Base-by-base conservation (phyloP, 2,888 invertebrate species). In the Iselma pallidipennis region DNA sequence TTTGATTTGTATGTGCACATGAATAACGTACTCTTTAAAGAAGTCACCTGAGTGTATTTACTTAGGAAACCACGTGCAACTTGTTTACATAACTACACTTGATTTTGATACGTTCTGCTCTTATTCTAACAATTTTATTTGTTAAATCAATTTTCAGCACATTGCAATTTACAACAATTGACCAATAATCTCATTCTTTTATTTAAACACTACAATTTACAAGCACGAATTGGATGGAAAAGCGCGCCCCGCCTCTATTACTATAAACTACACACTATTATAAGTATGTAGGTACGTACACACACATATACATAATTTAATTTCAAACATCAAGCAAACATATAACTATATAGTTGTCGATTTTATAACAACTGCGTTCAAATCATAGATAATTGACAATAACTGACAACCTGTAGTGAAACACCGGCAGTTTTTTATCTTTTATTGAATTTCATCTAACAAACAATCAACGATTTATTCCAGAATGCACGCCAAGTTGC, bases 21-120 rank as follows among this genome's bases (percentile, higher is more conserved):
- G 49, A 49, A 49, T 28, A 53, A 37, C 37, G 25, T 51, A 55
- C 49, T 31, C 42, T 62, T 16, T 55, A 42, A 62, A 31, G 51
- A 58, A 51, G 33, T 58, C 62, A 57, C 62, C 54, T 61, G 42
- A 51, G 65, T 65, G 65, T 71, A 71, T 71, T 71, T 71, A 69
- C 68, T 61, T 65, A 66, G 57, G 63, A 64, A 65, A 67, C 70
- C 73, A 73, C 73, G 71, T 73, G 73, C 65, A 66, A 66, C 58
- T 62, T 72, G 70, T 74, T 74, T 73, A 71, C 69, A 64, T 73
- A 70, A 70, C 67, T 68, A 67, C 68, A 69, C 71, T 73, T 68
- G 71, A 73, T 72, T 72, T 72, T 68, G 71, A 73, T 71, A 67
- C 74, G 63, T 74, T 75, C 71, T 73, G 71, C 75, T 74, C 70